These are phyloP conservation scores for Antennarius striatus DNA, from an alignment of 2,113 vertebrate genomes.

Conservation along the genomic window DNA sequence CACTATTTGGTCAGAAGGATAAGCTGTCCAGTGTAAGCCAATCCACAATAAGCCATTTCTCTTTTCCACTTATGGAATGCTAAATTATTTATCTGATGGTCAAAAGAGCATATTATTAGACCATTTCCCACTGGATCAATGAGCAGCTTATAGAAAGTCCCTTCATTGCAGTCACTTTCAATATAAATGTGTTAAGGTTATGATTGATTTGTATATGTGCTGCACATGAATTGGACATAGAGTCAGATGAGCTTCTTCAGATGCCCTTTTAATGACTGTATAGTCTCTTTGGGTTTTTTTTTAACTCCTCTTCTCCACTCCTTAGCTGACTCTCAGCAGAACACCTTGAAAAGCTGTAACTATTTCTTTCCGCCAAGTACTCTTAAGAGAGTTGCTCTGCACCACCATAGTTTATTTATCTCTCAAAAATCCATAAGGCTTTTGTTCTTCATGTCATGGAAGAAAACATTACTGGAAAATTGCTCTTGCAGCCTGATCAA, in stretches of 20 bases:
- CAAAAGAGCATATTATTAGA: slow-evolving; percentile 11
- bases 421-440: slow-evolving; percentile 39
- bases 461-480: slow-evolving; percentile 34
- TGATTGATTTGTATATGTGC: neutral
- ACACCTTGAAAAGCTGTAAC: slow-evolving; percentile 34
- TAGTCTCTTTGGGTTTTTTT: slow-evolving; percentile 7
- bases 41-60: slow-evolving; percentile 13
- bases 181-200: neutral
- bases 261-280: neutral
- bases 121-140: no score
- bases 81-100: slow-evolving; percentile 14
- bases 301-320: slow-evolving; percentile 9
- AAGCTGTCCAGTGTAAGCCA: slow-evolving; percentile 15
- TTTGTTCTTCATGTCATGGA: slow-evolving; percentile 17
- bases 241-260: neutral
- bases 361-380: slow-evolving; percentile 27
- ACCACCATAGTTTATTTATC: slow-evolving; percentile 30
- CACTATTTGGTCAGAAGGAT: slow-evolving; percentile 6
- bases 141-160: no score
- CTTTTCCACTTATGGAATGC: neutral
- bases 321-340: slow-evolving; percentile 10
- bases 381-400: slow-evolving; percentile 46
- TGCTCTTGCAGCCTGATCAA: slow-evolving; percentile 38
- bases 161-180: slow-evolving; percentile 1
- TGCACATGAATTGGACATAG: neutral